Conservation (phyloP, 1,140 invertebrate species). For the Scaptomyza graminum region DNA sequence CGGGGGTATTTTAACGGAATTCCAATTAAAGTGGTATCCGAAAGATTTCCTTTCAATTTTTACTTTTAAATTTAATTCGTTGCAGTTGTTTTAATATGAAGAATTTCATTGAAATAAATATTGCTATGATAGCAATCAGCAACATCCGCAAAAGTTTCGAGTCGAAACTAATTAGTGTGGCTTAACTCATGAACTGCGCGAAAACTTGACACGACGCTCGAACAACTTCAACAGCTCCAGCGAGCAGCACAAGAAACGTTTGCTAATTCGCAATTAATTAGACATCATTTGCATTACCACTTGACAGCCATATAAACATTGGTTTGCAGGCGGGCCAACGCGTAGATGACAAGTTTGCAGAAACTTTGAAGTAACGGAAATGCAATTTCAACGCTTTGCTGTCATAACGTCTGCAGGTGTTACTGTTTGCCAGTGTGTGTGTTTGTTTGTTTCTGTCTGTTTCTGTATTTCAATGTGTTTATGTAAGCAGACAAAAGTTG, state of each 20-base stretch:
- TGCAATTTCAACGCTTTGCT: slow-evolving; percentile 32
- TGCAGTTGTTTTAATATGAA: background rate
- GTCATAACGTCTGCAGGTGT: slow-evolving; percentile 1
- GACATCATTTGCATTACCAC: slow-evolving; percentile 52
- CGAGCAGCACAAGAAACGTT: slow-evolving; percentile 20
- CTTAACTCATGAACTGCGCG: slow-evolving; percentile 74
- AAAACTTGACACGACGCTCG: slow-evolving; percentile 64
- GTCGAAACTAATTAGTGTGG: slow-evolving; percentile 52
- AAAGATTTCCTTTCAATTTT: background rate
- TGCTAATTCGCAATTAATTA: slow-evolving; percentile 53
- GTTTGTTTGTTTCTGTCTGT: background rate
- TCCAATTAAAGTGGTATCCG: background rate
- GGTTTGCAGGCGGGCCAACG: slow-evolving; percentile 35
- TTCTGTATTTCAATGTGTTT: background rate
- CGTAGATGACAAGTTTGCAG: slow-evolving; percentile 43
- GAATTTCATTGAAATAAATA: slow-evolving; percentile 3
- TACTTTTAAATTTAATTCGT: background rate
- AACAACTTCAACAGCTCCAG: slow-evolving; percentile 40
- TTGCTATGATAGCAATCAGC: background rate
- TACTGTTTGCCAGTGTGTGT: background rate
- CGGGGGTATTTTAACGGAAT: background rate
- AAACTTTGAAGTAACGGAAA: slow-evolving; percentile 37
- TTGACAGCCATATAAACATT: slow-evolving; percentile 40
- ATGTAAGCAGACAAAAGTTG: slow-evolving; percentile 2
- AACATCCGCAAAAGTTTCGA: background rate